These are phyloP conservation scores for Timema podura DNA, from an alignment of 2,888 invertebrate genomes.

Conservation along the genomic window DNA sequence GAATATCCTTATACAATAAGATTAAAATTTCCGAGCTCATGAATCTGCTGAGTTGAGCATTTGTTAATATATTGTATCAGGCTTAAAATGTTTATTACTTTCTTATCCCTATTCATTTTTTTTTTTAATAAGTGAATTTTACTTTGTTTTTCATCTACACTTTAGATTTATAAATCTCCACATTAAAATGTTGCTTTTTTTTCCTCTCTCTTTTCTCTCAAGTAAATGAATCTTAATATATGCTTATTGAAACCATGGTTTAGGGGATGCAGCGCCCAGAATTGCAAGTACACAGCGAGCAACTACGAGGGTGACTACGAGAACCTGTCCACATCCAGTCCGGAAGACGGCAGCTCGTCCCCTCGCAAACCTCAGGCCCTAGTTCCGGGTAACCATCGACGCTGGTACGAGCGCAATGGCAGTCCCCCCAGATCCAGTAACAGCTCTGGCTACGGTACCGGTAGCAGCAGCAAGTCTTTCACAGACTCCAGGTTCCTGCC, in stretches of 20 bases:
- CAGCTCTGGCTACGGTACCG: conserved; percentile 81
- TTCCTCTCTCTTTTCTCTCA: neutral
- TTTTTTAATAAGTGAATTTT: too few relatives aligned
- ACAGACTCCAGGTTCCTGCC: conserved; percentile 43
- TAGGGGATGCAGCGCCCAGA: conserved; percentile 60
- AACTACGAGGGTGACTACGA: conserved; percentile 59
- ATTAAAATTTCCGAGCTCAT: too few relatives aligned
- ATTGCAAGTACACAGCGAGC: conserved; percentile 52
- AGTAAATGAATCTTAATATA: neutral
- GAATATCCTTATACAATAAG: too few relatives aligned
- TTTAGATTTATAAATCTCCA: too few relatives aligned
- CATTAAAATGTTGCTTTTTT: too few relatives aligned
- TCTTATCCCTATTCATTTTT: too few relatives aligned
- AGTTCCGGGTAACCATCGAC: conserved; percentile 48
- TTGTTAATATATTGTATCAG: too few relatives aligned
- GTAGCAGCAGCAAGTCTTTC: conserved; percentile 51
- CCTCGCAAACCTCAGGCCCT: conserved; percentile 16
- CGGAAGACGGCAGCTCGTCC: conserved; percentile 10
- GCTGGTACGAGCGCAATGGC: conserved; percentile 66
- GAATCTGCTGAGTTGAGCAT: too few relatives aligned
- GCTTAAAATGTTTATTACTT: too few relatives aligned
- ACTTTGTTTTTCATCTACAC: too few relatives aligned
- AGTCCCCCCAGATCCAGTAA: conserved; percentile 76
- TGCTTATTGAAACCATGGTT: conserved; percentile 24
- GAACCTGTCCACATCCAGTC: conserved; percentile 48